Base-by-base conservation (phyloP, 2,113 vertebrate genomes). In the Oreotrochilus melanogaster region DNA sequence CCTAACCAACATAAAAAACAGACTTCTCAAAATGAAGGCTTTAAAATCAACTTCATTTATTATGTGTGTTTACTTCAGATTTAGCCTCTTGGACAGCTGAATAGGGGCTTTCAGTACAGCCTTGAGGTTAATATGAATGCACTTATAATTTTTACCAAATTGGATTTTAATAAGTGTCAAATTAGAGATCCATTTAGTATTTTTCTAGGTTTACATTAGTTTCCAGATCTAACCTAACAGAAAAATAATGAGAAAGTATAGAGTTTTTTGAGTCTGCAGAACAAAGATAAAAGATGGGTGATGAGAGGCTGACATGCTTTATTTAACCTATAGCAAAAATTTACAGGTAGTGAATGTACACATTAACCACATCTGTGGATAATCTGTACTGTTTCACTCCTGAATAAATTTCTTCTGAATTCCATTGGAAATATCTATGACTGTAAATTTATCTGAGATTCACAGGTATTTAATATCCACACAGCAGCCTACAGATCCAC, bases 171-270 rank as follows among this genome's bases (percentile, higher is more conserved):
- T 93, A 72, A 83, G 28, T 74, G 78, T 79, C 31, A 58, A 42
- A 48, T 88, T 88, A 82, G 43, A 94, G 92, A 91, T 91, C 18
- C 53, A 84, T 61, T 94, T 92, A 82, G 8, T 86, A 28, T 35
- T 70, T 83, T 96, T 58, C 27, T 66, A 73, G 24, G 17, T 86
- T 95, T 96, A 22, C 18, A 47, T 78, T 74, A 47, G 11, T 90
- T 91, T 92, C 35, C 24, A 74, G 71, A 96, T 73, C 28, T 51
- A 78, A 48, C 43, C 53, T 92, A 62, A 95, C 61, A 43, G 35
- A 86, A 83, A 61, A 85, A 50, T 27, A 43, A 23, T 64, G 45
- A 90, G n/a, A 80, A 95, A 78, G 4, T 53, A 31, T 16, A 91
- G 58, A 88, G 6, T 1, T 82, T 89, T 54, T 58, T 21, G 24